Conservation (phyloP, 2,113 vertebrate genomes). For the Myotis davidii region DNA sequence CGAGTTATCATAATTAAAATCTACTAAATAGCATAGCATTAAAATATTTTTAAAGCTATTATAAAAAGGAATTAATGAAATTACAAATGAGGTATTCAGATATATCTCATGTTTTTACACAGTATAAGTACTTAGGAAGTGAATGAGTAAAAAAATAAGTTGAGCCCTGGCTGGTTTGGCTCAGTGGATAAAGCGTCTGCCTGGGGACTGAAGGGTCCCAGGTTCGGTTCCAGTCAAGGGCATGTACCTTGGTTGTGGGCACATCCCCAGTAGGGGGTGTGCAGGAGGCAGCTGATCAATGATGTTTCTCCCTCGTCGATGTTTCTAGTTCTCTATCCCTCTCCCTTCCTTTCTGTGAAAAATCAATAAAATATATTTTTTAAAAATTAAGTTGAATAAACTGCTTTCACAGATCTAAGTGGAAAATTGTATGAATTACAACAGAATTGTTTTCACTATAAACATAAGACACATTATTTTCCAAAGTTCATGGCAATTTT, state of each 20-base stretch:
- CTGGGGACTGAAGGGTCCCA: no score
- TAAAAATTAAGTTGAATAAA: background rate
- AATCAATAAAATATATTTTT: background rate
- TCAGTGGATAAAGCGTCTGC: no score
- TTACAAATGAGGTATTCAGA: background rate
- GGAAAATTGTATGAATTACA: background rate
- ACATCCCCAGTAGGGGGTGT: no score
- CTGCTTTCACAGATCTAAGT: background rate
- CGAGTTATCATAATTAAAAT: background rate
- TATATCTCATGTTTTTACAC: background rate
- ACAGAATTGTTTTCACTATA: background rate
- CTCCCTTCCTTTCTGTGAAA: no score
- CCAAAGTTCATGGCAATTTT: slow-evolving; percentile 7
- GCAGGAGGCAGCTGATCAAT: no score
- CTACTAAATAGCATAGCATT: background rate
- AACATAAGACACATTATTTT: background rate
- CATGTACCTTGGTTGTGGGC: no score
- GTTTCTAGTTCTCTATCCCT: no score
- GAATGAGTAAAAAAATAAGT: background rate
- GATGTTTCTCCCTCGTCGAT: no score
- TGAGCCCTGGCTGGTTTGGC: background rate
- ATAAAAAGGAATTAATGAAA: background rate
- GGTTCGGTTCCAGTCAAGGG: no score
- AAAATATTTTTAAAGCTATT: slow-evolving; percentile 36
- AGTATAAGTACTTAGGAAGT: background rate